A percentile compares a stretch with the other conserved stretches of the same genome.
Conservation (phyloP, 2,113 vertebrate species). For the Phrynosoma platyrhinos region DNA sequence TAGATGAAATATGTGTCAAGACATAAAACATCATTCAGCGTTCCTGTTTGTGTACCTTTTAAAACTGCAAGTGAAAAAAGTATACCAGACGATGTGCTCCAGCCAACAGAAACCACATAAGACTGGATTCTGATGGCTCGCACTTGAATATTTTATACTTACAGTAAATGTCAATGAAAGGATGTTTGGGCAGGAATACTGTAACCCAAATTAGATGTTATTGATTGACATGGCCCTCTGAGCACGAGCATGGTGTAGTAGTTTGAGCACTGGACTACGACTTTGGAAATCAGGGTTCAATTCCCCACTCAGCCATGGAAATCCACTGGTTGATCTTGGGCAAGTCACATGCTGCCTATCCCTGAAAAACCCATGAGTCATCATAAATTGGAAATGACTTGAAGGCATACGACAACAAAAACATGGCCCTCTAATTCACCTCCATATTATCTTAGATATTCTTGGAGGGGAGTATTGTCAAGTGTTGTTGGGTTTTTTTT, state of each 20-base stretch:
- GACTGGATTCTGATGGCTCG: constrained; percentile 6
- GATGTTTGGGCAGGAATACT: background rate
- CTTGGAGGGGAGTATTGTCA: background rate
- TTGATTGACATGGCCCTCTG: background rate
- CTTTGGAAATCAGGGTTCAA: no score
- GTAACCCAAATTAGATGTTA: background rate
- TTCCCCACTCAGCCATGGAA: no score
- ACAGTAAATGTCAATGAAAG: constrained; percentile 9
- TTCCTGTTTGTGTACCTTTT: constrained; percentile 13
- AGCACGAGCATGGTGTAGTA: no score
- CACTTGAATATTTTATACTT: background rate
- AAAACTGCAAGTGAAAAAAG: constrained; percentile 1
- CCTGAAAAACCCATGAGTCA: no score
- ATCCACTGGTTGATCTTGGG: no score
- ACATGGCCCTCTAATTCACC: background rate
- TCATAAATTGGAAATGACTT: no score
- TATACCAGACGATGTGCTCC: background rate
- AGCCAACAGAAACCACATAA: background rate
- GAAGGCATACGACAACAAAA: no score
- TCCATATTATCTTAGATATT: background rate
- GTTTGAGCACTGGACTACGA: no score
- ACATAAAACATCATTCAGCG: background rate
- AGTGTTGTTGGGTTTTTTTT: background rate
- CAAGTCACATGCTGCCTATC: no score
- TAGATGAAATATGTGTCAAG: constrained; percentile 1